A percentile compares a stretch with the other conserved stretches of the same genome.
Evolutionary conservation across 2,888 invertebrate genomes (phyloP).

Genomic region (Plusia festucae): DNA sequence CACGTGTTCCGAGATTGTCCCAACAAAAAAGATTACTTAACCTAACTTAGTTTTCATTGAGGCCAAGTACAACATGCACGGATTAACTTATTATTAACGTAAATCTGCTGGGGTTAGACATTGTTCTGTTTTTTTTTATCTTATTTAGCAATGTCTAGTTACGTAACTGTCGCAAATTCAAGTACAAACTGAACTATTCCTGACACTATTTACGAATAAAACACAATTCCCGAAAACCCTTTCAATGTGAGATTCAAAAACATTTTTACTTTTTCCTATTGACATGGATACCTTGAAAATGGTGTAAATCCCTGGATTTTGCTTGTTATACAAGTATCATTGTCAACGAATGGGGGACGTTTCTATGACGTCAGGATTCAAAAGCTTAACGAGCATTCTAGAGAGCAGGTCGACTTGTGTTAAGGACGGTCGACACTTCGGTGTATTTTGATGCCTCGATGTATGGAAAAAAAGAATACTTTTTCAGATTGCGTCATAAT

Average conservation of each 20-base stretch:
- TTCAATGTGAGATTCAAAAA: background rate
- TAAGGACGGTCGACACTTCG: background rate
- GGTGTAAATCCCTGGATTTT: conserved; percentile 4
- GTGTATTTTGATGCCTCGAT: background rate
- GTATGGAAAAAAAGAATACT: background rate
- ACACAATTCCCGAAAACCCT: background rate
- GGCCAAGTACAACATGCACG: too few species aligned
- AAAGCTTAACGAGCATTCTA: background rate
- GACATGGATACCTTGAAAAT: background rate
- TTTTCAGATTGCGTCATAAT: background rate
- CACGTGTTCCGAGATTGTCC: too few species aligned
- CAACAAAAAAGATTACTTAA: too few species aligned
- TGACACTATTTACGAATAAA: background rate
- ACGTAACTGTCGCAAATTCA: too few species aligned
- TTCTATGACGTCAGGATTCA: background rate
- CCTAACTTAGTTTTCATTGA: too few species aligned
- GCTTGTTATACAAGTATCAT: conserved; percentile 4
- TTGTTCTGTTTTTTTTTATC: too few species aligned
- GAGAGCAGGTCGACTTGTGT: background rate
- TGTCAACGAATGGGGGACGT: background rate
- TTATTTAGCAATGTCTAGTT: too few species aligned
- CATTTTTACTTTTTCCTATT: background rate
- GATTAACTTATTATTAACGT: too few species aligned
- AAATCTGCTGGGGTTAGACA: too few species aligned
- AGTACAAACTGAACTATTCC: background rate